Percentiles rank a stretch among this genome's conserved stretches.
Conservation (phyloP, 2,888 invertebrate species). For the Brachyptera risi region DNA sequence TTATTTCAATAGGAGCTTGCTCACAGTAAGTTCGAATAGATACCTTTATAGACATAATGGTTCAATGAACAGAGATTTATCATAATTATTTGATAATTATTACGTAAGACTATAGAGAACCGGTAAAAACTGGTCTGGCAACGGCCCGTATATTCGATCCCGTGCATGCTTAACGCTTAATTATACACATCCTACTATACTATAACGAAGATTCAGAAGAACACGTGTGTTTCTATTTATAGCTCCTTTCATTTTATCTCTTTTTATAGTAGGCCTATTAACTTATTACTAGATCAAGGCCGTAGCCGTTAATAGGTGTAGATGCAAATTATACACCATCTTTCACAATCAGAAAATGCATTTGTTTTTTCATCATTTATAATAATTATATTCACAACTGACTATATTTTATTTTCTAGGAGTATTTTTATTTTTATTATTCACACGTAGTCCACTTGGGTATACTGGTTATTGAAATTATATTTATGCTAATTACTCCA, state of each 20-base stretch:
- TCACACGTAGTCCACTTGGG: no score
- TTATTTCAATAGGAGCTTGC: no score
- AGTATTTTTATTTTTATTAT: no score
- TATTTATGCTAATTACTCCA: background rate
- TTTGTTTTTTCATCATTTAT: no score
- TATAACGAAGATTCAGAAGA: no score
- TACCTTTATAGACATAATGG: no score
- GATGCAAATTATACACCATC: no score
- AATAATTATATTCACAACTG: no score
- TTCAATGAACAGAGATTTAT: no score
- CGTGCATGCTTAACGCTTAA: background rate
- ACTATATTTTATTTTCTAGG: no score
- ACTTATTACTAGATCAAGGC: conserved; percentile 4
- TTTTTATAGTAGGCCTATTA: background rate
- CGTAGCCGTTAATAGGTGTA: background rate
- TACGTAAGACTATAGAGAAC: conserved; percentile 5
- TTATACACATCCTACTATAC: conserved; percentile 5
- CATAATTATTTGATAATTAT: conserved; percentile 1
- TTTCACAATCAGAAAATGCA: no score
- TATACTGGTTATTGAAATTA: background rate
- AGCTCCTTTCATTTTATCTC: conserved; percentile 8
- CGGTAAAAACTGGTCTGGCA: conserved; percentile 9
- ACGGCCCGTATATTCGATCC: background rate
- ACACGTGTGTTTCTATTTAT: conserved; percentile 17
- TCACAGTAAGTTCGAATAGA: no score